Evolutionary conservation across 2,888 invertebrate species (phyloP).

Genomic region (Campoplex nolae): DNA sequence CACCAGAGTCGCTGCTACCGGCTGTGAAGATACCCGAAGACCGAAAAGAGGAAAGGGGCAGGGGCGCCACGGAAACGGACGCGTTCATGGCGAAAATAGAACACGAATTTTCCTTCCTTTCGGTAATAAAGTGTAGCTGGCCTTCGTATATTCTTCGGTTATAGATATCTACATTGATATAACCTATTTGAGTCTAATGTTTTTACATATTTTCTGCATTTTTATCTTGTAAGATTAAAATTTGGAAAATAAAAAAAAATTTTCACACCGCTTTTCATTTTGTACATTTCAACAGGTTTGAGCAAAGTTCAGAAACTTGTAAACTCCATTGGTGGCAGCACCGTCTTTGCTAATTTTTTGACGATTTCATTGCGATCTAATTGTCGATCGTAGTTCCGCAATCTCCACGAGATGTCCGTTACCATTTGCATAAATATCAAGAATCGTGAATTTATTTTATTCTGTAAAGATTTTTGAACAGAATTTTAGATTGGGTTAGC

Average conservation of each 20-base stretch:
- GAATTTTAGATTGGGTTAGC: neutral
- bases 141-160: conserved; percentile 24
- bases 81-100: conserved; percentile 81
- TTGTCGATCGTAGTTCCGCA: conserved; percentile 26
- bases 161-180: neutral
- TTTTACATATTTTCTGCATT: neutral
- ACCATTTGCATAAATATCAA: neutral
- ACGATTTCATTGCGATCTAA: neutral
- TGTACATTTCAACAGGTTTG: neutral
- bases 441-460: neutral
- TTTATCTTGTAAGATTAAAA: neutral
- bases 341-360: conserved; percentile 1
- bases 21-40: conserved; percentile 10
- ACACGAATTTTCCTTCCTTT: conserved; percentile 77
- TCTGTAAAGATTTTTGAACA: neutral
- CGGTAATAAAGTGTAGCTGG: conserved; percentile 29
- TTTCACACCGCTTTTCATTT: neutral
- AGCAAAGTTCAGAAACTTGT: neutral
- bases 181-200: neutral
- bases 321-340: conserved; percentile 14
- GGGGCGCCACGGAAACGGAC: conserved; percentile 70
- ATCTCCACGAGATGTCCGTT: conserved; percentile 4
- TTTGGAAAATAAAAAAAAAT: neutral
- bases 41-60: conserved; percentile 5
- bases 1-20: conserved; percentile 62